These are phyloP conservation scores for Azemiops feae DNA, from an alignment of 2,113 vertebrate genomes.

Conservation along the genomic window DNA sequence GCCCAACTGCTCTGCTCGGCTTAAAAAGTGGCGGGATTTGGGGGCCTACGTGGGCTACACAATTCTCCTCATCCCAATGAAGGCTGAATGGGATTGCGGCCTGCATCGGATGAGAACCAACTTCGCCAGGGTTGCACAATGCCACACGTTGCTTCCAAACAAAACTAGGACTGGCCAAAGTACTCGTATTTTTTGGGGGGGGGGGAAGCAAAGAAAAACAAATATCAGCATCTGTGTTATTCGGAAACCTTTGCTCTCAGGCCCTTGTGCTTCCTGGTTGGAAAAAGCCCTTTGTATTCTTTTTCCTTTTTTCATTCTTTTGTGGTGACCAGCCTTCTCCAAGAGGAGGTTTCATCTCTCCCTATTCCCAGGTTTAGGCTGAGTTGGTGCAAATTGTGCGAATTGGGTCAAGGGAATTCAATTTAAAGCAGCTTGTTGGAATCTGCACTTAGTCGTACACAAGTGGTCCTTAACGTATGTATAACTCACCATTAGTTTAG, in stretches of 20 bases:
- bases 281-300: slow-evolving; percentile 14
- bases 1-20: not conserved
- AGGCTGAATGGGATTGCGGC: not conserved
- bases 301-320: not conserved
- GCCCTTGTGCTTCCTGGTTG: slow-evolving; percentile 51
- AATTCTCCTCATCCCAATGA: too few species aligned
- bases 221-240: slow-evolving; percentile 40
- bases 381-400: not conserved
- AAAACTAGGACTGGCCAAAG: slow-evolving; percentile 50
- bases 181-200: slow-evolving; percentile 25
- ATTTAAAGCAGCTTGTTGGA: not conserved
- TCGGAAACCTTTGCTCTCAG: slow-evolving; percentile 42
- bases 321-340: not conserved
- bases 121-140: slow-evolving; percentile 18
- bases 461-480: not conserved
- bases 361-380: not conserved
- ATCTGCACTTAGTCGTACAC: not conserved
- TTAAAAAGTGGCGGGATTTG: too few species aligned
- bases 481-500: not conserved
- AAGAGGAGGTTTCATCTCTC: not conserved
- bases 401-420: not conserved
- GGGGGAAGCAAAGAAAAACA: slow-evolving; percentile 27
- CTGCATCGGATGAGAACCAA: not conserved
- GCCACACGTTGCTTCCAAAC: not conserved
- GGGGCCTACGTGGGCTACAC: rapidly evolving